These are phyloP conservation scores for Eristalis intricaria DNA, from an alignment of 2,888 invertebrate genomes.

Conservation along the genomic window DNA sequence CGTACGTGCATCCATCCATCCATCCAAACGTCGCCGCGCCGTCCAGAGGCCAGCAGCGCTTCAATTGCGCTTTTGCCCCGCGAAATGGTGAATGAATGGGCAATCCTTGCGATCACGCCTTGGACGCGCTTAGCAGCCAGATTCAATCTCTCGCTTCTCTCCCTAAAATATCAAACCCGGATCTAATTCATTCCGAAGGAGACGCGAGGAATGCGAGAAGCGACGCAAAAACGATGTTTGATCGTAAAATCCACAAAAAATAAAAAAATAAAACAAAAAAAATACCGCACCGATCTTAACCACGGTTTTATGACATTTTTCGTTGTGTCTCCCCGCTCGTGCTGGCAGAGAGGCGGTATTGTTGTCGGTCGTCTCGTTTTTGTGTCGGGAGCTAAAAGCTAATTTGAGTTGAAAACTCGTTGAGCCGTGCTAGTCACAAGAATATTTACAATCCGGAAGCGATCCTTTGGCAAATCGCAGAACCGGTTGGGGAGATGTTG, in stretches of 20 bases:
- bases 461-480: slow-evolving; percentile 51
- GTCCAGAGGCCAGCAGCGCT: background rate
- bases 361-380: slow-evolving; percentile 7
- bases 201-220: slow-evolving; percentile 53
- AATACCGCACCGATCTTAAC: slow-evolving; percentile 10
- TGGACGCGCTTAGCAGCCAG: background rate
- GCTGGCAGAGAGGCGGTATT: slow-evolving; percentile 6
- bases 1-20: slow-evolving; percentile 33
- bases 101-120: slow-evolving; percentile 34
- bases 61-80: background rate
- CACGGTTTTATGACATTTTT: slow-evolving; percentile 58
- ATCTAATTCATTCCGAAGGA: slow-evolving; percentile 59
- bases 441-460: slow-evolving; percentile 69
- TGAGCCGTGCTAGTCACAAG: slow-evolving; percentile 48
- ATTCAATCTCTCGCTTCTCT: slow-evolving; percentile 2
- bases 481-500: slow-evolving; percentile 30
- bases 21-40: slow-evolving; percentile 28
- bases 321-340: slow-evolving; percentile 8
- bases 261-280: background rate
- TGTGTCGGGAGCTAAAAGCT: slow-evolving; percentile 10
- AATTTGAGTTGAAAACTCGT: slow-evolving; percentile 51
- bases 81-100: slow-evolving; percentile 38
- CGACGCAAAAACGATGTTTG: slow-evolving; percentile 39
- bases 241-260: slow-evolving; percentile 38
- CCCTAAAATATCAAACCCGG: slow-evolving; percentile 62